These are phyloP conservation scores for Odontothrips loti DNA, from an alignment of 2,888 invertebrate genomes.

Conservation along the genomic window DNA sequence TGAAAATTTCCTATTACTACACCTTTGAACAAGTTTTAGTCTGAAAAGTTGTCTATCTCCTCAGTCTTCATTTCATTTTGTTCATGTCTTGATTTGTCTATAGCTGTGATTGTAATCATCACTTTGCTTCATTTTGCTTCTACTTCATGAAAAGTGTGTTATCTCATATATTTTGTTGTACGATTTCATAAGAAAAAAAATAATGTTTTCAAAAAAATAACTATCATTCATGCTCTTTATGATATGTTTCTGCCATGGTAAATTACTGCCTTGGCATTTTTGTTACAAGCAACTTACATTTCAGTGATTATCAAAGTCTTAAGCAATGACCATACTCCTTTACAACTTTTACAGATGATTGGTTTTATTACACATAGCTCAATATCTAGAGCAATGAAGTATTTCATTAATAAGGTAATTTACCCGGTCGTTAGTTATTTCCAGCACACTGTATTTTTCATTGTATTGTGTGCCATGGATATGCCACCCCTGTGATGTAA, in stretches of 20 bases:
- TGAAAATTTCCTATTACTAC: not conserved
- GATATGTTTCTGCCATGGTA: not conserved
- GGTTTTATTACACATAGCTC: not conserved
- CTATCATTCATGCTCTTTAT: not conserved
- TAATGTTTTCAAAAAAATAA: not conserved
- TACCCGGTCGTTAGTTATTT: not conserved
- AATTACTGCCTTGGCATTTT: not conserved
- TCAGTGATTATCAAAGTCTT: no score
- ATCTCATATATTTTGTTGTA: constrained; percentile 1
- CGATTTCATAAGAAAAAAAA: not conserved
- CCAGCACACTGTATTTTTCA: not conserved
- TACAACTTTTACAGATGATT: not conserved
- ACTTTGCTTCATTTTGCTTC: not conserved
- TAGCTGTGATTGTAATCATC: not conserved
- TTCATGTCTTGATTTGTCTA: not conserved
- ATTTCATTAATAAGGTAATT: not conserved
- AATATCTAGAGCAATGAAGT: not conserved
- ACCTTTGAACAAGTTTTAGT: not conserved
- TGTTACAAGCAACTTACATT: no score
- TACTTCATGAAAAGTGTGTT: not conserved
- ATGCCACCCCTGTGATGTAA: not conserved
- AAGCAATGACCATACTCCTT: not conserved
- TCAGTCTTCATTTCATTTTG: not conserved
- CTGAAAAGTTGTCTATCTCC: not conserved
- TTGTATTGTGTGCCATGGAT: not conserved